Percentiles rank a stretch among this genome's conserved stretches.
Conservation (phyloP, 2,888 invertebrate genomes). For the Latrodectus elegans region DNA sequence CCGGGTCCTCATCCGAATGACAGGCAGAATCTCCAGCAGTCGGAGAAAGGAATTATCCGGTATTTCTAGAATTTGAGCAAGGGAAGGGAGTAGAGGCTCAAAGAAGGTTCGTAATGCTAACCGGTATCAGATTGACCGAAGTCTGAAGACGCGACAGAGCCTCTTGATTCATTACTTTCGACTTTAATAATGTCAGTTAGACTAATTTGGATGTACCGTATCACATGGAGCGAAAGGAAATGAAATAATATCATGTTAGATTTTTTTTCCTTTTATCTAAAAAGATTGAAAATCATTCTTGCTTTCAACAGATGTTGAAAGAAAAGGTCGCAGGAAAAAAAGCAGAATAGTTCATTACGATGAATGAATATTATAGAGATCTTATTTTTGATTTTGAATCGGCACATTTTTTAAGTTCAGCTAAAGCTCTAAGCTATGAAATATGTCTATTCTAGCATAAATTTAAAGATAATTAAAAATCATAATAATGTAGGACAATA, state of each 20-base stretch:
- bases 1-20: slow-evolving; percentile 18
- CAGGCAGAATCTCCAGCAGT: slow-evolving; percentile 21
- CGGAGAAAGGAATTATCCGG: not conserved
- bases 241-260: too few relatives aligned
- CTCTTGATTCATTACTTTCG: not conserved
- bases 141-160: not conserved
- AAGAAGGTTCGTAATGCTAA: not conserved
- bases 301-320: too few relatives aligned
- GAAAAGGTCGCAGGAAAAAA: too few relatives aligned
- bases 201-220: not conserved
- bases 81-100: not conserved
- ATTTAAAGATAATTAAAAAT: too few relatives aligned
- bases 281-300: too few relatives aligned
- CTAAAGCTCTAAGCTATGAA: not conserved
- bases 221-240: not conserved
- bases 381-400: not conserved
- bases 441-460: too few relatives aligned
- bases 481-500: too few relatives aligned
- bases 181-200: not conserved
- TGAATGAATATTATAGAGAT: too few relatives aligned
- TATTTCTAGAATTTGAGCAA: slow-evolving; percentile 23
- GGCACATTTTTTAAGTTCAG: slow-evolving; percentile 4
- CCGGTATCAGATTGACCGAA: not conserved
- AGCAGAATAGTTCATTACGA: too few relatives aligned
- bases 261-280: too few relatives aligned